Evolutionary conservation across 2,113 vertebrate species (phyloP).

Genomic region (Lepidothrix coronata): DNA sequence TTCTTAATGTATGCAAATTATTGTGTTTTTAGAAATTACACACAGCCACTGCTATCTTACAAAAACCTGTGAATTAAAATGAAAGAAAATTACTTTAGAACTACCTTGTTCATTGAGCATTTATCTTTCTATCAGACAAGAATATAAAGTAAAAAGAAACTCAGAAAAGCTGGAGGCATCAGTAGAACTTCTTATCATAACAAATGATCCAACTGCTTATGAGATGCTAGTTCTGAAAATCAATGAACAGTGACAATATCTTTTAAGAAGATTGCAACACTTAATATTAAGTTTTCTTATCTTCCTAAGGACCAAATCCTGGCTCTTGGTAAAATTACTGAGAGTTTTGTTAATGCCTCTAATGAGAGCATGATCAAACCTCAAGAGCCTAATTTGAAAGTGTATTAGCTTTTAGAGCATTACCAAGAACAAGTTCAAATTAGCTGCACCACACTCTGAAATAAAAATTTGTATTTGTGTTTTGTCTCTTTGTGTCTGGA

Average conservation of each 20-base stretch:
- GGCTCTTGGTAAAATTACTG: neutral
- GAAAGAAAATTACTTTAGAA: constrained; percentile 50
- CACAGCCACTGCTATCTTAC: constrained; percentile 29
- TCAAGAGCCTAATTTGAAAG: constrained; percentile 7
- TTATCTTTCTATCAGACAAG: constrained; percentile 10
- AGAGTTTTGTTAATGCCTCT: neutral
- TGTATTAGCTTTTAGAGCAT: neutral
- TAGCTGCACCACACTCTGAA: neutral
- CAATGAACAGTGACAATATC: neutral
- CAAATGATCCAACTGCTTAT: neutral
- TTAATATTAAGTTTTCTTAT: constrained; percentile 18
- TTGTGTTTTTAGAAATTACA: constrained; percentile 13
- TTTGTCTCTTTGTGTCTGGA: neutral
- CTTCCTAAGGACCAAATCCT: neutral
- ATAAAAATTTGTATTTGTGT: neutral
- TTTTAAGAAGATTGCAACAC: neutral
- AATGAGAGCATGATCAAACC: neutral
- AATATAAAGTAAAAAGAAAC: constrained; percentile 18
- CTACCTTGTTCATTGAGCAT: neutral
- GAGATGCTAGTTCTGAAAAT: constrained; percentile 25
- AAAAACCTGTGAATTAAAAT: constrained; percentile 49
- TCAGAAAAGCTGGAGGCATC: neutral
- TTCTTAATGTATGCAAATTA: constrained; percentile 54
- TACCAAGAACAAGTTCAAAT: constrained; percentile 1
- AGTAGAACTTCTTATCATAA: constrained; percentile 22